Conservation (phyloP, 2,113 vertebrate genomes). For the Mirounga angustirostris region DNA sequence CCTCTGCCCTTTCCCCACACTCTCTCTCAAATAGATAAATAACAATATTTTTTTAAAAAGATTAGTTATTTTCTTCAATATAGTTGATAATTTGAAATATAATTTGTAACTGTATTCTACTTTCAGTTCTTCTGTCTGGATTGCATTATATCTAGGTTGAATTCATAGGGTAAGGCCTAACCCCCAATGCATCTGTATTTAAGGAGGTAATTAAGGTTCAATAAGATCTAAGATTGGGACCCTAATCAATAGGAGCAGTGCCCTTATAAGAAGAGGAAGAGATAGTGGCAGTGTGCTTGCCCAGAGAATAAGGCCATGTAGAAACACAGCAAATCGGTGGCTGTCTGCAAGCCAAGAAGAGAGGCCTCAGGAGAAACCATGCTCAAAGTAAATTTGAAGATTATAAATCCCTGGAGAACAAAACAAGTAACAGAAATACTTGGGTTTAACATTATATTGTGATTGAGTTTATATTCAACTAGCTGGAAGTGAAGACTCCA, state of each 20-base stretch:
- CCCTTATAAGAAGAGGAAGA: background rate
- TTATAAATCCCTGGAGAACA: conserved; percentile 97
- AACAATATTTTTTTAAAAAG: too few relatives aligned
- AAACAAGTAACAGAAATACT: conserved; percentile 95
- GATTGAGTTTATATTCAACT: conserved; percentile 98
- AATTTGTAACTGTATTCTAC: background rate
- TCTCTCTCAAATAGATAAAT: too few relatives aligned
- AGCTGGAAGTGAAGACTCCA: conserved; percentile 96
- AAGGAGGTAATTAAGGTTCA: background rate
- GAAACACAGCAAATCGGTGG: background rate
- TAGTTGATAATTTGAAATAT: background rate
- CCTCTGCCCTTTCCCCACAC: background rate
- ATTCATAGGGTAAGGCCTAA: background rate
- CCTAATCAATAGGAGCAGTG: background rate
- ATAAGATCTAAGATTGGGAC: background rate
- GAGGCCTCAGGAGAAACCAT: conserved; percentile 77
- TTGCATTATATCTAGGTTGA: background rate
- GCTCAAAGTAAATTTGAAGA: conserved; percentile 97
- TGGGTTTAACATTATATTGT: conserved; percentile 96
- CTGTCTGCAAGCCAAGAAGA: background rate
- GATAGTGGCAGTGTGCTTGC: background rate
- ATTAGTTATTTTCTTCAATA: background rate
- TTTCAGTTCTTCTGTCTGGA: background rate
- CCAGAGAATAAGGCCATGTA: background rate
- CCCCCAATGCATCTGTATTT: background rate